Base-by-base conservation (phyloP, 2,797 vertebrate species). In the Notolabrus celidotus region DNA sequence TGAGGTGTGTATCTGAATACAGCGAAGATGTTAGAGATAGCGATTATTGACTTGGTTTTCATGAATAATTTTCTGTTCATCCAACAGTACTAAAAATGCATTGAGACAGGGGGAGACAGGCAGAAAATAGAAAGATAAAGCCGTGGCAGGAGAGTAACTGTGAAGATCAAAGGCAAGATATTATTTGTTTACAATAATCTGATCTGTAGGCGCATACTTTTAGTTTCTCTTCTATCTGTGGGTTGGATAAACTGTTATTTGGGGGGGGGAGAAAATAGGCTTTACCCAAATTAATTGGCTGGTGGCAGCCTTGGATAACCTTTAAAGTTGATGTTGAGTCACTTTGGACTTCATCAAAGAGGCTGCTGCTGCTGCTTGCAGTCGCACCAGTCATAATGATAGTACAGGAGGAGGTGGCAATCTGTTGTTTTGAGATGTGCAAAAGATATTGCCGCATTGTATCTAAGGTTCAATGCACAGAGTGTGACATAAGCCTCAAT, bases 141-240 rank as follows among this genome's bases (percentile, higher is more conserved):
- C 17, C 19, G 29, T 53, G 29, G 19, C 42, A 69, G 31, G 9
- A 29, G 38, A 56, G 16, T 22, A 56, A 53, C 29, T 70, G 38
- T 65, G 58, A 25, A 59, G 31, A 77, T 74, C 34, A 68, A 76
- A 59, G 42, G 10, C 11, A 59, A 58, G 17, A 38, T 67, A 49
- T 66, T 49, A 38, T 77, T 59, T 72, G 51, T 77, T 63, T 55
- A 52, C 53, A 46, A 22, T 56, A 51, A 70, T 80, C 57, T 42
- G 60, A 51, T 58, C 33, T 62, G 41, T 39, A 42, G 33, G 46
- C 36, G 17, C 39, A 33, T 22, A 25, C 34, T 41, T 41, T 66
- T 49, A 33, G 11, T 20, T 29, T 42, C n/a, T 77, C 25, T 54
- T 36, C 15, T 25, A 10, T 42, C 43, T 43, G 29, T 31, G 10